Evolutionary conservation across 2,113 vertebrate species (phyloP).

Genomic region (Mormoops blainvillei): DNA sequence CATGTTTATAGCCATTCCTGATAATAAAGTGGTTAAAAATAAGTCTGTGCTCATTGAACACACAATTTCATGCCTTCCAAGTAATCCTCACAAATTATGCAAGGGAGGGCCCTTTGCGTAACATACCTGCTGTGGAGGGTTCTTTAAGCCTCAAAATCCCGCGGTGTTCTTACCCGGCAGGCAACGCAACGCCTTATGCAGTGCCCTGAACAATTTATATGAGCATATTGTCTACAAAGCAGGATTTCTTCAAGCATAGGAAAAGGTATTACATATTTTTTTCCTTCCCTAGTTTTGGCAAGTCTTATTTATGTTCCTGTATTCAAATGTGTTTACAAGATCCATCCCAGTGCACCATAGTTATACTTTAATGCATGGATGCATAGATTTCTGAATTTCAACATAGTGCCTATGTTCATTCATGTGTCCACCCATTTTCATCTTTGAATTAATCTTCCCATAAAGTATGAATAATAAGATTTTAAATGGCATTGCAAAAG

Average conservation of each 20-base stretch:
- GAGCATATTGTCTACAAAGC: background rate
- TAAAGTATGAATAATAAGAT: constrained; percentile 22
- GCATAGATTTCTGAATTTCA: background rate
- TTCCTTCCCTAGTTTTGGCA: background rate
- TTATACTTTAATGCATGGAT: background rate
- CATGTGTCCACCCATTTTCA: background rate
- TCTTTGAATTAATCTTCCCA: background rate
- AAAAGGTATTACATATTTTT: background rate
- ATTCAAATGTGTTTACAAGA: background rate
- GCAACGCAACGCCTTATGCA: background rate
- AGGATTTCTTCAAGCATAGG: background rate
- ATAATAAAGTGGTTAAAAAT: background rate
- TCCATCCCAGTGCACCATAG: background rate
- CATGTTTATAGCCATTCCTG: background rate
- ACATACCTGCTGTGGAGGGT: background rate
- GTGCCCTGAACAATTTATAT: background rate
- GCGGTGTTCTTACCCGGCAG: background rate
- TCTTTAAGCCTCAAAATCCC: background rate
- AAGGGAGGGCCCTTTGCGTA: background rate
- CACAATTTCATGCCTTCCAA: background rate
- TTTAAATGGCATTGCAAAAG: background rate
- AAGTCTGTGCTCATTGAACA: background rate
- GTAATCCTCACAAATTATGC: background rate
- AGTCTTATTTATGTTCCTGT: background rate
- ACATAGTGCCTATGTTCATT: constrained; percentile 25